Evolutionary conservation across 2,113 vertebrate species (phyloP).

Genomic region (Brachyhypopomus gauderio): DNA sequence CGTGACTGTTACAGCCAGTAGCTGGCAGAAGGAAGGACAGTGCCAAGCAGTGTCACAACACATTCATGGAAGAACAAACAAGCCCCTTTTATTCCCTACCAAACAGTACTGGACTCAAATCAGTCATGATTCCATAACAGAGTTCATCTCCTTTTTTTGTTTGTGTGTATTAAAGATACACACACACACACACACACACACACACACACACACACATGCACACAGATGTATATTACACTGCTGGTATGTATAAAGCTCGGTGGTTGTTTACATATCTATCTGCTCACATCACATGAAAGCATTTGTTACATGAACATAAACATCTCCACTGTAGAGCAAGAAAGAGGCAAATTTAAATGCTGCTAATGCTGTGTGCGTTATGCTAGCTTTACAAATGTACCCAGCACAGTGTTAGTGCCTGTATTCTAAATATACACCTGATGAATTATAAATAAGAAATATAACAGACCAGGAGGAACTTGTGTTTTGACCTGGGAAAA

Average conservation of each 20-base stretch:
- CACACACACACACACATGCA: too few species aligned
- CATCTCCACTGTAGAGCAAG: conserved; percentile 4
- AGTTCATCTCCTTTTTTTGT: too few species aligned
- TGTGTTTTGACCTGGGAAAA: neutral
- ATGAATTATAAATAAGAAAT: conserved; percentile 26
- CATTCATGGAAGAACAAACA: neutral
- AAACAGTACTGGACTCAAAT: neutral
- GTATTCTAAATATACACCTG: conserved; percentile 18
- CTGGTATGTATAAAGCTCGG: neutral
- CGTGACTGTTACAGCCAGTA: too few species aligned
- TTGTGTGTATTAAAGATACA: too few species aligned
- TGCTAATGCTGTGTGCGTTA: conserved; percentile 2
- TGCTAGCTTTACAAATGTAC: conserved; percentile 21
- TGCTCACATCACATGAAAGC: neutral
- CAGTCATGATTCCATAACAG: too few species aligned
- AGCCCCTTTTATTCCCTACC: neutral
- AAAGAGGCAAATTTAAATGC: neutral
- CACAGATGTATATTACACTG: neutral
- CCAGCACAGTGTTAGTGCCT: neutral
- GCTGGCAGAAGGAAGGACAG: too few species aligned
- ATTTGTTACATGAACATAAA: conserved; percentile 11
- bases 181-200: too few species aligned
- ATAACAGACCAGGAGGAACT: neutral
- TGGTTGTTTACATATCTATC: neutral
- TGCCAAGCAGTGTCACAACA: too few species aligned